These are phyloP conservation scores for Macrotus californicus DNA, from an alignment of 2,113 vertebrate genomes.

Conservation along the genomic window DNA sequence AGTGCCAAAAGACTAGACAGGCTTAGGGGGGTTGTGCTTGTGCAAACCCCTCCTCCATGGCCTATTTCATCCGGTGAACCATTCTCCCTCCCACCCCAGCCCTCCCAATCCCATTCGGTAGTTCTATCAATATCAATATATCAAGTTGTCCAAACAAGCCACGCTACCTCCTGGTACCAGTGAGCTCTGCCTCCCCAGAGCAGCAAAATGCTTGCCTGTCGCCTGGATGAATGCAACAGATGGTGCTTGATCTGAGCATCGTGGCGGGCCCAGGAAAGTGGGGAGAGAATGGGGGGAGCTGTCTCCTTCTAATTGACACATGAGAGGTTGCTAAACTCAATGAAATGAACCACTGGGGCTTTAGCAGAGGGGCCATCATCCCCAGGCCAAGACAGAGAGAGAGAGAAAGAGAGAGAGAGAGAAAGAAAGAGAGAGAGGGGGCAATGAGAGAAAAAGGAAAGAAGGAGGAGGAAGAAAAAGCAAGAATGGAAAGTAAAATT, in stretches of 20 bases:
- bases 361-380: neutral
- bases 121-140: slow-evolving; percentile 53
- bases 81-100: too few relatives aligned
- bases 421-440: rapidly evolving
- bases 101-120: neutral
- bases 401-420: rapidly evolving
- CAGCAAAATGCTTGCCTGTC: neutral
- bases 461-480: rapidly evolving
- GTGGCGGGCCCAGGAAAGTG: neutral
- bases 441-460: rapidly evolving
- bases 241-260: slow-evolving; percentile 9
- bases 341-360: neutral
- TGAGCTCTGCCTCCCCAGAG: neutral
- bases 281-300: neutral
- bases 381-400: rapidly evolving
- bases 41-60: neutral
- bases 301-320: slow-evolving; percentile 37
- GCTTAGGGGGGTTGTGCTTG: neutral
- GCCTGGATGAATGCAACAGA: slow-evolving; percentile 41
- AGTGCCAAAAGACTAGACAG: neutral
- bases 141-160: slow-evolving; percentile 60
- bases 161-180: neutral
- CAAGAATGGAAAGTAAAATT: neutral
- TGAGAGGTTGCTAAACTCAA: slow-evolving; percentile 36
- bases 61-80: neutral